Evolutionary conservation across 2,113 vertebrate genomes (phyloP), one percentile per base, ranked within the genome.

Genomic region (Alosa alosa): DNA sequence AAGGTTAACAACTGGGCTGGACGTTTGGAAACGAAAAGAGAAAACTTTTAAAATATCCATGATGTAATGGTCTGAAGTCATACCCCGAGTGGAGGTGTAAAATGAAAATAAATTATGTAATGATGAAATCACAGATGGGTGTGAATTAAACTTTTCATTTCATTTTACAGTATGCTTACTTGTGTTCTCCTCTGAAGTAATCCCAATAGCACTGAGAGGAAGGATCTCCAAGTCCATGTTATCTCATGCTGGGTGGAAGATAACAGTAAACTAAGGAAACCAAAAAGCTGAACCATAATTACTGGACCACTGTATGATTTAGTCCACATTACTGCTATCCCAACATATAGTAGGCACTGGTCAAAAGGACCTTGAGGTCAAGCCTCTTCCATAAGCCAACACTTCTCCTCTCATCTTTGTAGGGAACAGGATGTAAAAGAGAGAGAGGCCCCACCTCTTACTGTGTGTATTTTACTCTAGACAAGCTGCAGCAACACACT

Each of bases 101-200:
- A 78, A 39, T 39, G 36, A 78, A 78, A 78, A 78, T 78, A 78
- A 78, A 78, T 78, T 39, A 78, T 39, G 72, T 36, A 78, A 78
- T 3, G 72, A 78, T 78, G 72, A 78, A 78, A 36, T 78, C 72
- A 78, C 72, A 17, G 31, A 78, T 78, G 72, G 13, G 72, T 72
- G 64, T 11, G 11, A 78, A 78, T 78, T 1, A 78, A 39, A 36
- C 31, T 36, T 78, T 78, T 78, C 13, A 13, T 78, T 25, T 78
- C 31, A 78, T 36, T 78, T 78, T 39, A 36, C 72, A 78, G 4
- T 6, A 36, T 4, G 36, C 72, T 78, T 17, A 17, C 81, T 84
- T 85, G 41, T 88, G 86, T 90, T 88, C 86, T 89, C 57, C 83
- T 72, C 88, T 90, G 13, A 78, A 78, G 36, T 11, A 15, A 15